These are phyloP conservation scores for Aphidius ervi DNA, from an alignment of 1,140 invertebrate species.

Conservation along the genomic window DNA sequence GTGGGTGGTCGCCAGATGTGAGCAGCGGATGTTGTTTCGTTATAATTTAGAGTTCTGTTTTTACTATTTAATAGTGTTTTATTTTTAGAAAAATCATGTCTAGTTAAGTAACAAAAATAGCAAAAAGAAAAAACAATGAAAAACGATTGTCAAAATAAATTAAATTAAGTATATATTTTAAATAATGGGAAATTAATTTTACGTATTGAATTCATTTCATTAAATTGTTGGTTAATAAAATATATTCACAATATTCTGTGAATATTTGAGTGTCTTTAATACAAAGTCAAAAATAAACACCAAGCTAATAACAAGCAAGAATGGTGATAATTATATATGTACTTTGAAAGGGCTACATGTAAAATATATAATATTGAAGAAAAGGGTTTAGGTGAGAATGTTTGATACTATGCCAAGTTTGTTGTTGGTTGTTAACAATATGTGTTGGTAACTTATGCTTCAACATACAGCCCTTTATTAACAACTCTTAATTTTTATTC, in stretches of 20 bases:
- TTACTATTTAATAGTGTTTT: neutral
- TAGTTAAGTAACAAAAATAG: too few relatives aligned
- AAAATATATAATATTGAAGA: neutral
- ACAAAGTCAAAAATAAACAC: too few relatives aligned
- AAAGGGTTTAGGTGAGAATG: slow-evolving; percentile 26
- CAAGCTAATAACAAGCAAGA: too few relatives aligned
- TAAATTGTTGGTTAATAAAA: too few relatives aligned
- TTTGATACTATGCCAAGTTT: slow-evolving; percentile 28
- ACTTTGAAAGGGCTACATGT: too few relatives aligned
- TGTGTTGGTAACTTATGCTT: slow-evolving; percentile 9
- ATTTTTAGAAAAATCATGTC: too few relatives aligned
- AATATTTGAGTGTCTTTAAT: too few relatives aligned
- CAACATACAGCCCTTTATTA: slow-evolving; percentile 45
- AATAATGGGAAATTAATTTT: neutral
- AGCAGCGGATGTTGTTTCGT: slow-evolving; percentile 35
- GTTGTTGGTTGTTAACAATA: slow-evolving; percentile 37
- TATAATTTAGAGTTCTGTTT: neutral
- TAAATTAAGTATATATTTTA: neutral
- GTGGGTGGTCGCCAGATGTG: slow-evolving; percentile 45
- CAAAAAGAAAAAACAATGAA: too few relatives aligned
- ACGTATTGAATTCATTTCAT: too few relatives aligned
- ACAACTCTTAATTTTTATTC: slow-evolving; percentile 41
- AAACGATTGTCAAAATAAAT: neutral
- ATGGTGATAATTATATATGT: too few relatives aligned
- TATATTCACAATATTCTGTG: too few relatives aligned